Percentiles rank a stretch among this genome's conserved stretches.
Conservation (phyloP, 2,113 vertebrate genomes). For the Phaetusa simplex region DNA sequence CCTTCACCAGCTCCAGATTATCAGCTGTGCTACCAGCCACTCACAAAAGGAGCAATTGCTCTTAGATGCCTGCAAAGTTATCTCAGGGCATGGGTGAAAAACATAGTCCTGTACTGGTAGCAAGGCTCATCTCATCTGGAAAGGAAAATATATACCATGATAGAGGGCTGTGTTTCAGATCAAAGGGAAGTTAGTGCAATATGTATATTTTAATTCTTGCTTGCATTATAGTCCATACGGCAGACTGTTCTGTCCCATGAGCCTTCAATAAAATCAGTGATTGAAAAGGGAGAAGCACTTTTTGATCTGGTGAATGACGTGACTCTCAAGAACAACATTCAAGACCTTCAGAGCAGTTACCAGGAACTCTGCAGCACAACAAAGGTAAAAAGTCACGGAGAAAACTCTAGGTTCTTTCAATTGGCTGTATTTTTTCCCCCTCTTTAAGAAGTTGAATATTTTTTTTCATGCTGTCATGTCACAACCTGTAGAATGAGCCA, state of each 20-base stretch:
- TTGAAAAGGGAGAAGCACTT: slow-evolving; percentile 89
- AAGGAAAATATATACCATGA: not conserved
- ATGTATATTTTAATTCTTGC: not conserved
- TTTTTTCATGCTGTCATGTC: not conserved
- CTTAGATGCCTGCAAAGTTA: not conserved
- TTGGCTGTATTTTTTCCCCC: not conserved
- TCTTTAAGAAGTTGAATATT: not conserved
- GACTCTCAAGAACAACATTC: slow-evolving; percentile 81
- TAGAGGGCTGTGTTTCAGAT: not conserved
- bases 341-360: slow-evolving; percentile 83
- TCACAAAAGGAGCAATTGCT: not conserved
- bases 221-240: slow-evolving; percentile 82
- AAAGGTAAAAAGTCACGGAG: slow-evolving; percentile 73
- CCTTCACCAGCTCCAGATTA: not conserved
- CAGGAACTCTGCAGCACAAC: slow-evolving; percentile 78
- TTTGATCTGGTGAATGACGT: slow-evolving; percentile 82
- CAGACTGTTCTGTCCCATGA: slow-evolving; percentile 90
- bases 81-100: not conserved
- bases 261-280: slow-evolving; percentile 84
- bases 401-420: not conserved
- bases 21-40: not conserved
- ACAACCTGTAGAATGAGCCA: not conserved
- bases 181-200: not conserved
- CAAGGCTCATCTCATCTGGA: not conserved
- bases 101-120: not conserved